Evolutionary conservation across 2,797 vertebrate species (phyloP), one percentile per base, ranked within the genome.

Genomic region (Thaleichthys pacificus): DNA sequence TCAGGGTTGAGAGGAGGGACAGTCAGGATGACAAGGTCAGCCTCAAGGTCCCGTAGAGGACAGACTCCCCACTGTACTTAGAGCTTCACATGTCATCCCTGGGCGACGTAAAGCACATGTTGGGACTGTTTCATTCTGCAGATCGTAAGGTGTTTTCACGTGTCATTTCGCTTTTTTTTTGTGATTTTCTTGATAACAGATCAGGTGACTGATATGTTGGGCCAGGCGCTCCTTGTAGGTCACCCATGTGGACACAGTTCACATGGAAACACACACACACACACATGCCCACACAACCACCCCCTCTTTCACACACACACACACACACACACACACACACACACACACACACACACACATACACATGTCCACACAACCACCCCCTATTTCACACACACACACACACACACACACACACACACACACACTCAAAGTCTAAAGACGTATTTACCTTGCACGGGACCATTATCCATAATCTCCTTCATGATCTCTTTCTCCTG

Each of bases 401-500:
- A 66, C 68, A 71, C 74, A 61, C 58, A 71, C 42, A 58, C 22
- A 73, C 47, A 65, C 26, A 80, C n/a, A 58, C n/a, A 65, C 72
- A 66, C 51, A 72, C 35, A 28, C 51, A 70, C 0, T 69, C 67
- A 62, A 30, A 75, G 77, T 12, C 22, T 17, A 26, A 61, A 24
- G 32, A 5, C 24, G 28, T 22, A 15, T 30, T 88, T 88, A 98
- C 97, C 97, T 96, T 99, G 97, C 77, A 99, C 97, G 0, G 97
- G 97, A 47, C 97, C 97, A 0, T 99, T 99, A 86, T 98, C 94
- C 95, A 96, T 89, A 77, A 99, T 91, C 87, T 99, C 97, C 85
- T 98, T 99, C 97, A 98, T 99, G 82, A 99, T 97, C 84, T 98
- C 97, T 80, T 95, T 96, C 83, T 97, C 96, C 97, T 99, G 86